Conservation (phyloP, 2,113 vertebrate genomes). For the Macroglossus sobrinus region DNA sequence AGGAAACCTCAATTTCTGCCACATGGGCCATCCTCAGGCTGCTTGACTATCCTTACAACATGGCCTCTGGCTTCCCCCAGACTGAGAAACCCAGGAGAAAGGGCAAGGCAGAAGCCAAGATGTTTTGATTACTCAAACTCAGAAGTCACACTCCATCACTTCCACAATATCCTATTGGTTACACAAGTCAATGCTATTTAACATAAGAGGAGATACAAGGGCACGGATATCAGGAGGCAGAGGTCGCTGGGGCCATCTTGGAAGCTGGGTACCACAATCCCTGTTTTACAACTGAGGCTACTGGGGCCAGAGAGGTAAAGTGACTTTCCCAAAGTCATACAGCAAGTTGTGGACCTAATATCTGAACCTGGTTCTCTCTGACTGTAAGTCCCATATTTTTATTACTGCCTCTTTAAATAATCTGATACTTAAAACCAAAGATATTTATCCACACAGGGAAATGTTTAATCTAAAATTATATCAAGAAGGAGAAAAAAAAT, state of each 20-base stretch:
- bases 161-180: background rate
- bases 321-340: background rate
- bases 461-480: slow-evolving; percentile 57
- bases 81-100: background rate
- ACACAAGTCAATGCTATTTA: background rate
- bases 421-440: background rate
- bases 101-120: background rate
- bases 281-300: background rate
- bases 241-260: background rate
- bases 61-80: background rate
- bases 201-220: background rate
- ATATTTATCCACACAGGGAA: slow-evolving; percentile 46
- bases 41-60: background rate
- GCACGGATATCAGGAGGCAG: background rate
- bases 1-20: background rate
- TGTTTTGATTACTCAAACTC: background rate
- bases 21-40: background rate
- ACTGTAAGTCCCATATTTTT: background rate
- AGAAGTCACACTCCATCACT: background rate
- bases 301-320: background rate
- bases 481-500: background rate
- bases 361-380: background rate
- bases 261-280: background rate
- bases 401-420: slow-evolving; percentile 45
- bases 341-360: background rate